phyloP scores from a whole-genome alignment of 1,140 invertebrate species.

The Phthorimaea operculella region DNA sequence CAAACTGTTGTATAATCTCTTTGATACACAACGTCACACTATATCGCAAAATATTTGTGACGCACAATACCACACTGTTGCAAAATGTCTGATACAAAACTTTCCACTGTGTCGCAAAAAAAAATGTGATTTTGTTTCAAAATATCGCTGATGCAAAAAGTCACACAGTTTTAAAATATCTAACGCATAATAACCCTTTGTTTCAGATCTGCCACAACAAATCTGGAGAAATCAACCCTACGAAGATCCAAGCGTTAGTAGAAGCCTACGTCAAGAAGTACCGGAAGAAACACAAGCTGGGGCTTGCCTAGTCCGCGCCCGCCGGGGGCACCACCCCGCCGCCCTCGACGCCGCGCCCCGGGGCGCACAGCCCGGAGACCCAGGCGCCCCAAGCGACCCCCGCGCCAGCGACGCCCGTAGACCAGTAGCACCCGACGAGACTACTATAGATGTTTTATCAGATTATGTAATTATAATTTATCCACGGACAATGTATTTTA shows the following conservation, averaged over 20 bases:
- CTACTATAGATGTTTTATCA: constrained; percentile 24
- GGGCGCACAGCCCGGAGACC: neutral
- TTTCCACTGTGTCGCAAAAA: too few species aligned
- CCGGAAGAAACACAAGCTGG: constrained; percentile 71
- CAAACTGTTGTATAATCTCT: too few species aligned
- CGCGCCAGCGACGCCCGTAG: constrained; percentile 17
- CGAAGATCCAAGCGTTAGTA: constrained; percentile 92
- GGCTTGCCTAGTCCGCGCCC: constrained; percentile 33
- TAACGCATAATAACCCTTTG: neutral
- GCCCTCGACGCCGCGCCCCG: neutral
- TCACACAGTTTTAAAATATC: too few species aligned
- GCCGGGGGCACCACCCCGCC: neutral
- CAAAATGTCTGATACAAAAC: too few species aligned
- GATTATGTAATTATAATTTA: constrained; percentile 58
- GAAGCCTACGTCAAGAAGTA: constrained; percentile 95
- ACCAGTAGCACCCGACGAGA: constrained; percentile 16
- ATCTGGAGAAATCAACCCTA: constrained; percentile 95
- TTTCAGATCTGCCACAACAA: constrained; percentile 96
- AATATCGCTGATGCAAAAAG: too few species aligned
- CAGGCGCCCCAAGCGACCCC: constrained; percentile 13
- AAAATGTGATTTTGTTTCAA: too few species aligned
- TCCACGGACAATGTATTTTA: constrained; percentile 54
- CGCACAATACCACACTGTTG: too few species aligned
- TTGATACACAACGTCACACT: too few species aligned
- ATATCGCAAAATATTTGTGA: too few species aligned